phyloP scores from a whole-genome alignment of 2,113 vertebrate genomes.

The Junco hyemalis region DNA sequence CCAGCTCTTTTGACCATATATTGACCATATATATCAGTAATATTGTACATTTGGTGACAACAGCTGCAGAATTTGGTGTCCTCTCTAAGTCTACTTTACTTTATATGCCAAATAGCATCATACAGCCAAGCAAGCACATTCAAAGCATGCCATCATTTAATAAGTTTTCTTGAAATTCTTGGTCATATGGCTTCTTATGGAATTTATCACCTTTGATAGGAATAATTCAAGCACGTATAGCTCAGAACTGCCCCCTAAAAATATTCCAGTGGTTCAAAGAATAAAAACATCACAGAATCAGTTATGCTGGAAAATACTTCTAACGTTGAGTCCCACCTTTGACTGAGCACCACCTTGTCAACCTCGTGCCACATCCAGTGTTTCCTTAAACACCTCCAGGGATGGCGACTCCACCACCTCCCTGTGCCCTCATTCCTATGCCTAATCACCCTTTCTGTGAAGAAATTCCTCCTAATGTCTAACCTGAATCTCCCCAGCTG shows the following conservation, averaged over 20 bases:
- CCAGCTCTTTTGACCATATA: background rate
- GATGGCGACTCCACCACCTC: background rate
- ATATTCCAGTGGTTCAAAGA: background rate
- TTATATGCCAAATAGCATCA: background rate
- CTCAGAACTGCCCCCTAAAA: background rate
- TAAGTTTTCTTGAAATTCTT: background rate
- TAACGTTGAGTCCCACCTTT: background rate
- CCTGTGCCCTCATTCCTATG: background rate
- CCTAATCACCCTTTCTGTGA: background rate
- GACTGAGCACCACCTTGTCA: background rate
- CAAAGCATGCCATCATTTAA: background rate
- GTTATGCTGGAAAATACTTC: background rate
- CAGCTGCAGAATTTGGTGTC: background rate
- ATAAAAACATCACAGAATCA: background rate
- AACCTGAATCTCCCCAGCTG: background rate
- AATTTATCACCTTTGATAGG: background rate
- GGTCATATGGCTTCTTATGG: background rate
- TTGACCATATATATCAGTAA: background rate
- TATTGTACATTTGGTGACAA: background rate
- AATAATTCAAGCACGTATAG: background rate
- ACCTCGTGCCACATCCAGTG: background rate
- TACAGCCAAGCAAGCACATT: background rate
- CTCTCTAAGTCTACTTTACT: background rate
- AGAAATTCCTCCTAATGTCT: background rate
- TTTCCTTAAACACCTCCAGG: background rate